A percentile compares a stretch with the other conserved stretches of the same genome.
phyloP scores from a whole-genome alignment of 2,113 vertebrate genomes.

The Alexandromys fortis region DNA sequence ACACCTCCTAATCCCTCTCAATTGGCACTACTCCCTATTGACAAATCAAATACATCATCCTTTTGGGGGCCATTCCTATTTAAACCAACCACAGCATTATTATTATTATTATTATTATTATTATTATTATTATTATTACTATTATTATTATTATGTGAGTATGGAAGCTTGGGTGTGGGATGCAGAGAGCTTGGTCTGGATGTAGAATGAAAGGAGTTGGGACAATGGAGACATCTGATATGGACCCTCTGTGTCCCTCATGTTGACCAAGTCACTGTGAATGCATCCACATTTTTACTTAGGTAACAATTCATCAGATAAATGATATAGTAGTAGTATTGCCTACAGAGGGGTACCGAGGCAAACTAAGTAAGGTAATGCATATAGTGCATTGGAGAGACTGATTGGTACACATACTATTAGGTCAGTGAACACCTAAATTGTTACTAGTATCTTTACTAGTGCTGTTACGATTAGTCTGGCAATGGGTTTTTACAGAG shows the following conservation, averaged over 20 bases:
- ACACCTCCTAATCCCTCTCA: background rate
- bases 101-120: background rate
- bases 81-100: background rate
- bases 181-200: background rate
- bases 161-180: no score
- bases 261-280: background rate
- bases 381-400: background rate
- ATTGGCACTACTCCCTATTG: background rate
- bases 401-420: background rate
- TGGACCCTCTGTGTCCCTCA: accelerated
- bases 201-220: background rate
- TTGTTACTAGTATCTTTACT: accelerated
- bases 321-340: background rate
- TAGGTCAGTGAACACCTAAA: background rate
- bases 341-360: accelerated
- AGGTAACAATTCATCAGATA: background rate
- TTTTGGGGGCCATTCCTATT: background rate
- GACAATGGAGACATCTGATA: background rate
- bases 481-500: background rate
- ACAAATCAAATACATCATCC: background rate
- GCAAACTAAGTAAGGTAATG: background rate
- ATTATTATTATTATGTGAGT: background rate
- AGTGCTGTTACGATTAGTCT: accelerated
- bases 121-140: background rate
- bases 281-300: background rate